phyloP scores from a whole-genome alignment of 2,113 vertebrate genomes.

The Campylorhamphus procurvoides region DNA sequence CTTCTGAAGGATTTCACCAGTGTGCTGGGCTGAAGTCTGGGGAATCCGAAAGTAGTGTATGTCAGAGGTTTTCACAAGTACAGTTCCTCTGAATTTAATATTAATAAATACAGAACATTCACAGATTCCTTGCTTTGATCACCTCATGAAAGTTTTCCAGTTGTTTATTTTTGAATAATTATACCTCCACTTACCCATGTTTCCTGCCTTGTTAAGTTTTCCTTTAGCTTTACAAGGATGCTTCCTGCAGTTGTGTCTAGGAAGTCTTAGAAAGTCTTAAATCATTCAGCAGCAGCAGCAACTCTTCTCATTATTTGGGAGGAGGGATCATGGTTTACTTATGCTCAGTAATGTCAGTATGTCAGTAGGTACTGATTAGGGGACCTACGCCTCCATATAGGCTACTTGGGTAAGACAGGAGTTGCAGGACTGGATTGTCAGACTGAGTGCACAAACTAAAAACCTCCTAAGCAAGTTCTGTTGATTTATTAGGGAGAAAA shows the following conservation, averaged over 20 bases:
- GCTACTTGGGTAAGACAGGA: neutral
- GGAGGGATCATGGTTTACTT: neutral
- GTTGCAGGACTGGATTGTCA: neutral
- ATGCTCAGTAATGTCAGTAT: neutral
- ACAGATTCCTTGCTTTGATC: neutral
- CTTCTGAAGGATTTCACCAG: neutral
- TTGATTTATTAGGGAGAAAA: neutral
- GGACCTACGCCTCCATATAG: neutral
- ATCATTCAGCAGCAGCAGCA: neutral
- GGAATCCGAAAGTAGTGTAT: neutral
- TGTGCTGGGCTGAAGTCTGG: neutral
- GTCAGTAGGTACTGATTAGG: neutral
- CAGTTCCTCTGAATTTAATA: neutral
- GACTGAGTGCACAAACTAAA: neutral
- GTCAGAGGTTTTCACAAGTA: neutral
- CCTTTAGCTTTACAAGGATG: neutral
- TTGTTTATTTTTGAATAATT: neutral
- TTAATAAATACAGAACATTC: neutral
- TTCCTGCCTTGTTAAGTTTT: neutral
- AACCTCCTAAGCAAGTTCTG: neutral
- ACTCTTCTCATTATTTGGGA: neutral
- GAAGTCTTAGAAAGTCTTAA: neutral
- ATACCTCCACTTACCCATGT: neutral
- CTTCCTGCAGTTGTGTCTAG: neutral
- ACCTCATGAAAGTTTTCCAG: neutral